phyloP scores from a whole-genome alignment of 2,888 invertebrate species.

The Epiblema foenella region DNA sequence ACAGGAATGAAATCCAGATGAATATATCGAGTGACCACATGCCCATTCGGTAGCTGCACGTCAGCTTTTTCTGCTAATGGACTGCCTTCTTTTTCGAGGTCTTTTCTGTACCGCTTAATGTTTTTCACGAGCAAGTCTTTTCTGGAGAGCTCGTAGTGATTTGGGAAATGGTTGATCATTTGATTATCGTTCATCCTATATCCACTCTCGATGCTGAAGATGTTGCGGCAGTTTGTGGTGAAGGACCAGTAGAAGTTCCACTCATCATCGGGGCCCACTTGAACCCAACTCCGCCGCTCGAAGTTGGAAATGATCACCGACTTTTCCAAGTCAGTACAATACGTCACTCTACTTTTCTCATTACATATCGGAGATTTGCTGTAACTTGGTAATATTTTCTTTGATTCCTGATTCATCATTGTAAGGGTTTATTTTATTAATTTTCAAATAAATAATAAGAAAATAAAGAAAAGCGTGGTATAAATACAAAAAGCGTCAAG shows the following conservation, averaged over 20 bases:
- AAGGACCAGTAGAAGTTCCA: constrained; percentile 99
- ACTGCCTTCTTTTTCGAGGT: constrained; percentile 95
- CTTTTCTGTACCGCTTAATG: constrained; percentile 96
- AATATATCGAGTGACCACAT: constrained; percentile 88
- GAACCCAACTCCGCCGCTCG: constrained; percentile 95
- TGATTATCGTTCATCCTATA: constrained; percentile 97
- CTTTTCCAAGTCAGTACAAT: constrained; percentile 95
- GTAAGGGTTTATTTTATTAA: not conserved
- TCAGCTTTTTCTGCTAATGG: constrained; percentile 90
- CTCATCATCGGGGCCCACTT: constrained; percentile 94
- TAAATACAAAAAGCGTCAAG: not conserved
- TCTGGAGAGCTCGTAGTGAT: constrained; percentile 96
- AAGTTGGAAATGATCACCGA: constrained; percentile 96
- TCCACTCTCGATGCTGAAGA: constrained; percentile 96
- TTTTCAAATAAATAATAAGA: constrained; percentile 41
- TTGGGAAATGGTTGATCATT: constrained; percentile 98
- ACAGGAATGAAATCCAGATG: constrained; percentile 96
- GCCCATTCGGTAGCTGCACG: constrained; percentile 83
- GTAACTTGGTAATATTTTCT: constrained; percentile 54
- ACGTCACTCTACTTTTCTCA: constrained; percentile 65
- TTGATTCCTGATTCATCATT: constrained; percentile 52
- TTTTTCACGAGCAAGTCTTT: constrained; percentile 98
- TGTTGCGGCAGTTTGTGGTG: constrained; percentile 94
- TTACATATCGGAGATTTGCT: constrained; percentile 52
- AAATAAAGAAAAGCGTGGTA: constrained; percentile 31